Percentiles rank a stretch among this genome's conserved stretches.
These are phyloP conservation scores for Crotalus horridus DNA, from an alignment of 2,113 vertebrate genomes.

Conservation along the genomic window DNA sequence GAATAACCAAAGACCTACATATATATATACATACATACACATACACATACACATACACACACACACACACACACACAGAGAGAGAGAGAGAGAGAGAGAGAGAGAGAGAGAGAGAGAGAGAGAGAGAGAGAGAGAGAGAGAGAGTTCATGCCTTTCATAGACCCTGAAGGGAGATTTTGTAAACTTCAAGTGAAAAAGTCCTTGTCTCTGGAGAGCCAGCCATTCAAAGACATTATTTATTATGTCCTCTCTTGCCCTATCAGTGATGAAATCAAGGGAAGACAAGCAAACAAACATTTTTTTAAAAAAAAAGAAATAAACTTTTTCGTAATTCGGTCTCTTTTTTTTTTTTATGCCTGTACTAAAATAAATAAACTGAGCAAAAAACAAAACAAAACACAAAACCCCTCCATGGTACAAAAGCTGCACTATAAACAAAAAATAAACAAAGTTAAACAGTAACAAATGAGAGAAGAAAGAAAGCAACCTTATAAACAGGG, in stretches of 20 bases:
- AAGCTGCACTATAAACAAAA: not conserved
- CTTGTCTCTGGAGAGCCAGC: not conserved
- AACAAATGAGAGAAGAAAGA: not conserved
- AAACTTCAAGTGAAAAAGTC: not conserved
- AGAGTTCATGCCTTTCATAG: not conserved
- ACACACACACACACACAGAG: too few species aligned
- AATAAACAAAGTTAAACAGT: not conserved
- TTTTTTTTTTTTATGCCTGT: not conserved
- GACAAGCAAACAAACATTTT: not conserved
- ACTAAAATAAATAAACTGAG: not conserved
- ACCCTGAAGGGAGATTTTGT: too few species aligned
- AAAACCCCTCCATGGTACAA: not conserved
- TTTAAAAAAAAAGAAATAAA: not conserved
- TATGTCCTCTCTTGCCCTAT: not conserved
- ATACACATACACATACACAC: too few species aligned
- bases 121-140: too few species aligned
- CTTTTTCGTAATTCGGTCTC: not conserved
- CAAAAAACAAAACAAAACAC: not conserved
- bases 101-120: too few species aligned
- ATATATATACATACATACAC: rapidly evolving
- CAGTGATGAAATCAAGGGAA: not conserved
- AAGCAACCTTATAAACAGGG: not conserved
- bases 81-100: too few species aligned
- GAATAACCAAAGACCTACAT: too few species aligned
- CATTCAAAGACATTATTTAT: not conserved